phyloP scores from a whole-genome alignment of 2,113 vertebrate species.

The Amblyornis subalaris region DNA sequence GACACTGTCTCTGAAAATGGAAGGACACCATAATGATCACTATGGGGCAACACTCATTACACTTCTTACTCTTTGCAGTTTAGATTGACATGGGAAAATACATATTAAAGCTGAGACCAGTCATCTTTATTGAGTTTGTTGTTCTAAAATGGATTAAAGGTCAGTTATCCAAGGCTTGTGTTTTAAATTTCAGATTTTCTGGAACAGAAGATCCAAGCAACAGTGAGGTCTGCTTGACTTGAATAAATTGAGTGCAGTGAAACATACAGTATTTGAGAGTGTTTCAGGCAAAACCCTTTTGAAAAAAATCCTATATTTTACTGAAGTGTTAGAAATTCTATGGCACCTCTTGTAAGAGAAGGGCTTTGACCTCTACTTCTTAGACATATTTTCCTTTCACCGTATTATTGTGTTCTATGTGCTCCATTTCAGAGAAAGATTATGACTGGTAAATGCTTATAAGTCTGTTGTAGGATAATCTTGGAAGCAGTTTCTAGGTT shows the following conservation, averaged over 20 bases:
- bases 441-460: background rate
- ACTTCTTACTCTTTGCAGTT: background rate
- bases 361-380: background rate
- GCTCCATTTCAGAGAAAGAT: background rate
- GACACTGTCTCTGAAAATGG: background rate
- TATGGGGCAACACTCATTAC: background rate
- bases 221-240: background rate
- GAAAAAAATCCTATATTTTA: background rate
- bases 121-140: background rate
- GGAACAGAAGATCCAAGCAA: background rate
- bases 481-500: background rate
- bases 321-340: background rate
- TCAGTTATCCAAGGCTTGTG: background rate
- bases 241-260: background rate
- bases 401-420: fast-evolving
- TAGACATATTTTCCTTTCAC: background rate
- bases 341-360: background rate
- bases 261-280: background rate
- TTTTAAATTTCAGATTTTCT: background rate
- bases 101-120: background rate
- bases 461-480: background rate
- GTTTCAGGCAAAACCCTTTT: background rate
- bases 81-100: background rate
- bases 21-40: background rate
- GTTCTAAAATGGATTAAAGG: background rate